Evolutionary conservation across 2,888 invertebrate species (phyloP).

Genomic region (Agonopterix arenella): DNA sequence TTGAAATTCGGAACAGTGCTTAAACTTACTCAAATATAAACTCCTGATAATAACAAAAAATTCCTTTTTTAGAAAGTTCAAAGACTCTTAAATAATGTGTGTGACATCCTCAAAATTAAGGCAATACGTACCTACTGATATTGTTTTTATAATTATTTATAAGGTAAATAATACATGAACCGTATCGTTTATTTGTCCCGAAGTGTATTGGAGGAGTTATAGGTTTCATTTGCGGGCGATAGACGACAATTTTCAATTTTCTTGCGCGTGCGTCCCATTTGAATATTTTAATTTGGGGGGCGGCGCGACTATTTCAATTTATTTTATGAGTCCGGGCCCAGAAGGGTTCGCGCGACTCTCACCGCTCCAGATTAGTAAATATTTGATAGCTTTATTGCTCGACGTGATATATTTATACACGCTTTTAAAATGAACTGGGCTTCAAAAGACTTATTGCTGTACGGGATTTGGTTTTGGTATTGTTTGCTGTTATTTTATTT

Average conservation of each 20-base stretch:
- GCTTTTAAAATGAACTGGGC: conserved; percentile 54
- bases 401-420: conserved; percentile 65
- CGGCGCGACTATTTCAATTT: conserved; percentile 77
- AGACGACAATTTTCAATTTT: conserved; percentile 78
- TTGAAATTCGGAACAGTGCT: no score
- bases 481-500: conserved; percentile 5
- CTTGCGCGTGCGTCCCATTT: conserved; percentile 78
- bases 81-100: no score
- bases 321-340: conserved; percentile 72
- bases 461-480: neutral
- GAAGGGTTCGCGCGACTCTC: conserved; percentile 70
- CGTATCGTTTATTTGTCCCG: conserved; percentile 27
- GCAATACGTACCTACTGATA: no score
- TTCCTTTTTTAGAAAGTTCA: no score
- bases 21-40: no score
- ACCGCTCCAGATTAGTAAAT: conserved; percentile 75
- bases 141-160: no score
- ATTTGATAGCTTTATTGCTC: conserved; percentile 76
- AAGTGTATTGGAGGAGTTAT: conserved; percentile 69
- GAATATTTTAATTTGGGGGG: conserved; percentile 78
- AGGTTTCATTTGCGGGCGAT: conserved; percentile 77
- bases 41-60: no score
- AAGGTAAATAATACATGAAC: neutral
- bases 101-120: no score
- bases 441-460: conserved; percentile 11